A percentile compares a stretch with the other conserved stretches of the same genome.
Evolutionary conservation across 2,113 vertebrate genomes (phyloP).

Genomic region (Archilochus colubris): DNA sequence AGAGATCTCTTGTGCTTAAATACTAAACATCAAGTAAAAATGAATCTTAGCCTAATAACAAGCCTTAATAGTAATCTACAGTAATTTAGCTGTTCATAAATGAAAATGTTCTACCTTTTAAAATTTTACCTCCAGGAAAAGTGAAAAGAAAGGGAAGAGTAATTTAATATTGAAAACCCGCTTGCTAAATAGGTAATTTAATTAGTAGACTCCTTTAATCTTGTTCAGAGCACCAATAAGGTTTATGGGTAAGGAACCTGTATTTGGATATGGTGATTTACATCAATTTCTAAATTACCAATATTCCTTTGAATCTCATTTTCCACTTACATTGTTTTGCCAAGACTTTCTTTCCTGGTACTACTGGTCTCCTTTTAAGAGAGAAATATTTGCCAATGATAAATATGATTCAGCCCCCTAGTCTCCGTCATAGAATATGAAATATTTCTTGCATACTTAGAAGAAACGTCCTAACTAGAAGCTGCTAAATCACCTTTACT

Average conservation of each 20-base stretch:
- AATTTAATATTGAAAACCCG: constrained; percentile 46
- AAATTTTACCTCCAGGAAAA: constrained; percentile 42
- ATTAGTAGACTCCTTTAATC: constrained; percentile 42
- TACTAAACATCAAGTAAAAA: constrained; percentile 58
- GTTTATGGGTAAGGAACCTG: background rate
- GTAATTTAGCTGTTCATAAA: constrained; percentile 59
- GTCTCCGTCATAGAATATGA: background rate
- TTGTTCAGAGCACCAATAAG: background rate
- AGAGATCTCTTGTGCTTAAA: constrained; percentile 64
- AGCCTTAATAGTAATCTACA: constrained; percentile 52
- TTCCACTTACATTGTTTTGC: background rate
- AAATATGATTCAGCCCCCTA: background rate
- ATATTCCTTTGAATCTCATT: background rate
- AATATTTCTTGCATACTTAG: constrained; percentile 1
- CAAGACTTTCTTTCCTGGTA: background rate
- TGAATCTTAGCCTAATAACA: constrained; percentile 66
- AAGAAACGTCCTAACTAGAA: constrained; percentile 10
- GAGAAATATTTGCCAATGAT: background rate
- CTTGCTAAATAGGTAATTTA: background rate
- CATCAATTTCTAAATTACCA: background rate
- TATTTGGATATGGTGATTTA: constrained; percentile 15
- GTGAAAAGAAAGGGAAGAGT: constrained; percentile 5
- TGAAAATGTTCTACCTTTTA: constrained; percentile 37
- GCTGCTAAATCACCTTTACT: constrained; percentile 34
- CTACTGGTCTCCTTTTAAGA: background rate